Base-by-base conservation (phyloP, 2,888 invertebrate genomes). In the Steinernema scapterisci region DNA sequence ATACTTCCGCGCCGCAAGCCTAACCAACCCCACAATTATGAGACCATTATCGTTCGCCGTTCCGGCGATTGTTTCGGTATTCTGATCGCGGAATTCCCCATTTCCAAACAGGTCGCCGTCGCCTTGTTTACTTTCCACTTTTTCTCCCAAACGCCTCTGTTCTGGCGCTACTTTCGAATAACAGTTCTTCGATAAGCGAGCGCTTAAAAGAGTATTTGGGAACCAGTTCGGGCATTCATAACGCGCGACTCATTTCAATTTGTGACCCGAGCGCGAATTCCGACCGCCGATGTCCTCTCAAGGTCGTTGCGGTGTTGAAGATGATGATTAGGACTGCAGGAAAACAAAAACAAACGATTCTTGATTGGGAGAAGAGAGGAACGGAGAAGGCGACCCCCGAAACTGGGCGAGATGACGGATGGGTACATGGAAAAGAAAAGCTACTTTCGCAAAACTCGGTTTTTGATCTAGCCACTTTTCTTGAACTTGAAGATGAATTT, bases 141-240 rank as follows among this genome's bases (percentile, higher is more conserved):
- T 63, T 63, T 31, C 31, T 19, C 48, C 48, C 48, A 19, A 48
- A 48, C 48, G 48, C n/a, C 13, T 16, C 48, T 19, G 6, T 48
- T 48, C 38, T 9, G 38, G 38, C 38, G 38, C 9, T 31, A 3
- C 54, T 63, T 63, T 31, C 27, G 63, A 31, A 63, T 63, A 63
- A 63, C 63, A 63, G 63, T 63, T 63, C 27, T 27, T 63, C 63
- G 54, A 21, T 13, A 21, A 54, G 23, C 54, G 63, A 63, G 27
- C 27, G 63, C 63, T 27, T 21, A 19, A 54, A 63, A 11, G 63
- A 16, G 63, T 31, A 63, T 31, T 63, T 27, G 63, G 63, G 63
- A 63, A 63, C 63, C 63, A 27, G 63, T 63, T 63, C 63, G 63
- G 13, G 16, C 63, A n/a, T 38, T 16, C 48, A 48, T 48, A 19